Conservation (phyloP, 2,888 invertebrate species). For the Rosalia funebris region DNA sequence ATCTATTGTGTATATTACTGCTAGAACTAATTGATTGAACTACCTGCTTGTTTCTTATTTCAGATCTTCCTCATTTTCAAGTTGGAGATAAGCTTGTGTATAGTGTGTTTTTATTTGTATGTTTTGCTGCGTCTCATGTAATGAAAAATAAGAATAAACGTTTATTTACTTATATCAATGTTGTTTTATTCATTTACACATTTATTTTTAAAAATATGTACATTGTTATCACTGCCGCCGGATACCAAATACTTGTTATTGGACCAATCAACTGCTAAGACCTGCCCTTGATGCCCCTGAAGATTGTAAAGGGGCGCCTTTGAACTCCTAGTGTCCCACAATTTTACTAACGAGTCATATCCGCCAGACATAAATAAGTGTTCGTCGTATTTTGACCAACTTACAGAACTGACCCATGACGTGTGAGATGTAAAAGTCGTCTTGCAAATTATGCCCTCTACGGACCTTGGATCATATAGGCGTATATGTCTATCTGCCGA, state of each 20-base stretch:
- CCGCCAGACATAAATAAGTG: constrained; percentile 92
- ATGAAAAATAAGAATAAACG: neutral
- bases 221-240: constrained; percentile 92
- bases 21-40: too few relatives aligned
- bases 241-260: constrained; percentile 86
- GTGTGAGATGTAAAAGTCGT: constrained; percentile 88
- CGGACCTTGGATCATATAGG: constrained; percentile 89
- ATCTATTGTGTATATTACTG: too few relatives aligned
- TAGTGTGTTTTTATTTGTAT: neutral
- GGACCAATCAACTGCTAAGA: constrained; percentile 94
- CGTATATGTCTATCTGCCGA: constrained; percentile 92
- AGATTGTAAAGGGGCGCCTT: constrained; percentile 93
- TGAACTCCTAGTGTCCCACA: constrained; percentile 96
- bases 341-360: constrained; percentile 89
- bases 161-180: constrained; percentile 1
- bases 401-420: constrained; percentile 91
- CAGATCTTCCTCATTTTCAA: constrained; percentile 61
- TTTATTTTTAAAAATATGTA: constrained; percentile 82
- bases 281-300: constrained; percentile 92
- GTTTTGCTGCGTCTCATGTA: neutral
- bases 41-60: constrained; percentile 49
- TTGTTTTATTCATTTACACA: constrained; percentile 34
- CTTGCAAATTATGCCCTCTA: constrained; percentile 89
- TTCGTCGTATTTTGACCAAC: constrained; percentile 86
- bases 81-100: constrained; percentile 60